These are phyloP conservation scores for Cephus pygmeus DNA, from an alignment of 2,888 invertebrate genomes.

Conservation along the genomic window DNA sequence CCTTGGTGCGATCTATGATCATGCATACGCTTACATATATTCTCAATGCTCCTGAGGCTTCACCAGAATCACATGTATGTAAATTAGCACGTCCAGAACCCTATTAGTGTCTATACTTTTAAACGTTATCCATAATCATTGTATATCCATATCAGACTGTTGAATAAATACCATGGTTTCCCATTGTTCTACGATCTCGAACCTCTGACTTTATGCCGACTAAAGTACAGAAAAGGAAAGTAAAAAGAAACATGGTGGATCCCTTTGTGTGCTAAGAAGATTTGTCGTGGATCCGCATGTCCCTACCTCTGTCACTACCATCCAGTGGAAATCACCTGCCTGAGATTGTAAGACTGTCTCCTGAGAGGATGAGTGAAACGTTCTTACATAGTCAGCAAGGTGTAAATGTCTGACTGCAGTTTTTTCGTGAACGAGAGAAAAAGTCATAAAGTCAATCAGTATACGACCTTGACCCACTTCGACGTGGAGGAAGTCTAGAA, in stretches of 20 bases:
- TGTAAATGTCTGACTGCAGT: not conserved
- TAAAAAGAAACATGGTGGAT: not conserved
- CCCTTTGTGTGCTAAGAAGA: not conserved
- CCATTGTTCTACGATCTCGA: constrained; percentile 18
- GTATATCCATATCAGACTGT: constrained; percentile 41
- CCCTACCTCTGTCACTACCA: not conserved
- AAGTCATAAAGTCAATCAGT: not conserved
- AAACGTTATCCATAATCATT: constrained; percentile 46
- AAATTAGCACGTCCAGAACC: not conserved
- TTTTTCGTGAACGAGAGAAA: not conserved
- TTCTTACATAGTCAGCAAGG: not conserved
- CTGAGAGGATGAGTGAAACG: not conserved
- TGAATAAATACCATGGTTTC: constrained; percentile 46
- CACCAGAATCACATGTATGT: not conserved
- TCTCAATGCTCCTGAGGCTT: not conserved
- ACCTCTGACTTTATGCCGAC: constrained; percentile 33
- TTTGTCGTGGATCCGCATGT: not conserved
- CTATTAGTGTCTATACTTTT: constrained; percentile 18
- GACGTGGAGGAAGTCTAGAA: not conserved
- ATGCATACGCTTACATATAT: not conserved
- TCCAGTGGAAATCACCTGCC: not conserved
- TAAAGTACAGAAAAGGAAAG: constrained; percentile 20
- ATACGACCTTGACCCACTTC: not conserved
- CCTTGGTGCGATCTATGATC: not conserved
- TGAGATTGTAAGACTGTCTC: not conserved